phyloP scores from a whole-genome alignment of 2,888 invertebrate genomes.

The Teleogryllus oceanicus region DNA sequence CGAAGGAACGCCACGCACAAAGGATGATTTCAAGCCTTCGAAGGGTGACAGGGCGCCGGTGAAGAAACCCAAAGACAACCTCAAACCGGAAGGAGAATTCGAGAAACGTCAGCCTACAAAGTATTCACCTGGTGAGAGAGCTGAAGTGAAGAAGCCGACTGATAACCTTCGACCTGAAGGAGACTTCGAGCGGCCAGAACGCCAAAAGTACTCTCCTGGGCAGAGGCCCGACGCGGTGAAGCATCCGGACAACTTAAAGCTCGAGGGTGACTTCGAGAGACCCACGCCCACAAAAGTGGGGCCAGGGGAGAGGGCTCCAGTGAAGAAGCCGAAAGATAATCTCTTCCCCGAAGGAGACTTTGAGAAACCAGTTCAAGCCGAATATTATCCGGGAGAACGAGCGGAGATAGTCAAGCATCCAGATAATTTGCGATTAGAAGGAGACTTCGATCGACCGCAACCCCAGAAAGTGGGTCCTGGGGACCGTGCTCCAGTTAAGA shows the following conservation, averaged over 20 bases:
- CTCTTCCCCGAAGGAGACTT: slow-evolving; percentile 58
- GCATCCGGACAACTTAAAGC: slow-evolving; percentile 48
- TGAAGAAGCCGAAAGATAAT: slow-evolving; percentile 51
- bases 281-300: slow-evolving; percentile 37
- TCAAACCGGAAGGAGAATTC: slow-evolving; percentile 56
- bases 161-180: slow-evolving; percentile 57
- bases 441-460: slow-evolving; percentile 44
- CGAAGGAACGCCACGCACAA: slow-evolving; percentile 50
- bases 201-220: slow-evolving; percentile 40
- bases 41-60: slow-evolving; percentile 43
- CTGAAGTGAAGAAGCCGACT: slow-evolving; percentile 43
- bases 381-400: slow-evolving; percentile 49
- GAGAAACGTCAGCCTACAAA: slow-evolving; percentile 39
- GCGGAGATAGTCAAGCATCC: slow-evolving; percentile 45
- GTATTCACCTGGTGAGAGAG: slow-evolving; percentile 38
- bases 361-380: slow-evolving; percentile 49
- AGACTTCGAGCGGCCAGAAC: slow-evolving; percentile 44
- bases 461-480: slow-evolving; percentile 36
- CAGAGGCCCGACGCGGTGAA: slow-evolving; percentile 47
- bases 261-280: slow-evolving; percentile 51
- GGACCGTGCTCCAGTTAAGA: slow-evolving; percentile 42
- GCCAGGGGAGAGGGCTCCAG: slow-evolving; percentile 48
- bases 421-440: slow-evolving; percentile 64
- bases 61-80: slow-evolving; percentile 58
- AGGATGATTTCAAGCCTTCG: slow-evolving; percentile 48